Conservation (phyloP, 1,140 invertebrate genomes). For the Gonioctena quinquepunctata region DNA sequence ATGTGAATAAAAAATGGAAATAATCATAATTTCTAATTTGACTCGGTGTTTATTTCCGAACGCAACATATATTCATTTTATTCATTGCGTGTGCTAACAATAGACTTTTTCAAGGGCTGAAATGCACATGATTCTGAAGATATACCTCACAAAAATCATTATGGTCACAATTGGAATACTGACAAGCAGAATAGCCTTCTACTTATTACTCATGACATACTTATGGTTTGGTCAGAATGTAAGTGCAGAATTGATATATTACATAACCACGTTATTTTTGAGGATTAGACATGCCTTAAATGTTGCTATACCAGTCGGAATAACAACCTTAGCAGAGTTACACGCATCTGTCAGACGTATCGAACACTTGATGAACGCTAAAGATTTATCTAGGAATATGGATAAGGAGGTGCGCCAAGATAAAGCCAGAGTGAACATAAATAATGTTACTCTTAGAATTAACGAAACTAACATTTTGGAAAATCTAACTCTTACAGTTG, state of each 20-base stretch:
- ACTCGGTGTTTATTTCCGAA: too few species aligned
- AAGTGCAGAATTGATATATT: constrained; percentile 76
- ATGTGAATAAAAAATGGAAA: too few species aligned
- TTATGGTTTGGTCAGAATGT: constrained; percentile 68
- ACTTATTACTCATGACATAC: constrained; percentile 68
- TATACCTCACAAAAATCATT: constrained; percentile 28
- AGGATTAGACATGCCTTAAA: constrained; percentile 73
- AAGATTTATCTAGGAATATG: constrained; percentile 10
- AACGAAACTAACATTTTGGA: constrained; percentile 58
- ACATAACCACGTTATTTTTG: constrained; percentile 74
- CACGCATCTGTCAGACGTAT: constrained; percentile 27
- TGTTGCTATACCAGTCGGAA: constrained; percentile 72
- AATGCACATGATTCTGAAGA: constrained; percentile 28
- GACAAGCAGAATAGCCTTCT: constrained; percentile 64
- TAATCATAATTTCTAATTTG: too few species aligned
- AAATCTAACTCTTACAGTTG: constrained; percentile 63
- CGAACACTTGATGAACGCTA: constrained; percentile 22
- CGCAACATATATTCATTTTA: too few species aligned
- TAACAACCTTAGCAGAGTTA: constrained; percentile 61
- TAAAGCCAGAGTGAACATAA: constrained; percentile 25
- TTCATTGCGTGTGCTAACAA: too few species aligned
- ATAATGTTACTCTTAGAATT: constrained; percentile 18
- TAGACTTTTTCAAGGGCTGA: constrained; percentile 32
- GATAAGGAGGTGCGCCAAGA: constrained; percentile 12
- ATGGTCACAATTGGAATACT: constrained; percentile 55